Evolutionary conservation across 1,140 invertebrate species (phyloP), one percentile per base, ranked within the genome.

Genomic region (Tribolium castaneum): DNA sequence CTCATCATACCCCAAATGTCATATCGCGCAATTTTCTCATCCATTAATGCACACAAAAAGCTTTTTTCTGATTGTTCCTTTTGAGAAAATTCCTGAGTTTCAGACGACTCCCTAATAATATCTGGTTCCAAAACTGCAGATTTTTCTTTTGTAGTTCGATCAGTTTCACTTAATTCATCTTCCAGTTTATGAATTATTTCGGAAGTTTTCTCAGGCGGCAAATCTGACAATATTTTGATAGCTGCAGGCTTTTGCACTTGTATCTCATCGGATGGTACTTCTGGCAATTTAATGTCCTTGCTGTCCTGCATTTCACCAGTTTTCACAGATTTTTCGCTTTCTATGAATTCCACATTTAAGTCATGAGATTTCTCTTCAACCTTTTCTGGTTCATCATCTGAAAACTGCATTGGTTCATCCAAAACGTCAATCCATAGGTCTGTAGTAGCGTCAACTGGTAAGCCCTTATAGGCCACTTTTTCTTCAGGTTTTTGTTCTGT

Each of bases 401-500:
- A 84, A 49, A 85, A 81, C 19, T 76, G 73, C 75, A 90, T 88
- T 59, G 88, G 87, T 80, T 90, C 87, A 79, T 91, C 89, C 49
- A 91, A 78, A 59, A 89, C 86, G 83, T 87, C 84, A 84, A 90
- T 87, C 87, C 88, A 90, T 7, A 86, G 79, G 77, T 87, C 87
- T 16, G 87, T 86, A 5, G 88, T 86, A 71, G 87, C 86, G 74
- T 90, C 87, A 30, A 89, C 85, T 45, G 88, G 87, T 50, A 88
- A 82, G 49, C 86, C 87, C 74, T 86, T 87, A 77, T 88, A 88
- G n/a, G 25, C 66, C 10, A 52, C 16, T 56, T 54, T 70, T 71
- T 54, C 25, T 25, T 16, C 45, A 54, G 66, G 9, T 19, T 51
- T 66, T 50, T 66, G 4, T 34, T 25, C 30, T 54, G 10, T 25